These are phyloP conservation scores for Aphis craccivora DNA, from an alignment of 1,140 invertebrate genomes.

Conservation along the genomic window DNA sequence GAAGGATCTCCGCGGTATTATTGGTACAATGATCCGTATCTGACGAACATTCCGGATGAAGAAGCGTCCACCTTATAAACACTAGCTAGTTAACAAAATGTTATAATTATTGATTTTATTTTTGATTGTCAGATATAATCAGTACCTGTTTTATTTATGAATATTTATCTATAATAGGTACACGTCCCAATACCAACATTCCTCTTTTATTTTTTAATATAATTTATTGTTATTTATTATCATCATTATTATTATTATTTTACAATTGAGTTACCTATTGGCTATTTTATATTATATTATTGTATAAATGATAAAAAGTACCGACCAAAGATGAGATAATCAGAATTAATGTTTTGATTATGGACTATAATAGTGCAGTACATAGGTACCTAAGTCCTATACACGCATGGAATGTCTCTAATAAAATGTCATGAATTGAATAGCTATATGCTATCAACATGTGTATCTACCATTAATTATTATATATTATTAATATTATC, in stretches of 20 bases:
- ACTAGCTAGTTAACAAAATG: not conserved
- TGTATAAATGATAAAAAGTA: not conserved
- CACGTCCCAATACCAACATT: not conserved
- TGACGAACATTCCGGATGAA: constrained; percentile 81
- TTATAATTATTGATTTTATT: not conserved
- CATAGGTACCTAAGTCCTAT: not conserved
- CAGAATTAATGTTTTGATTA: not conserved
- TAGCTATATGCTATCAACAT: not conserved
- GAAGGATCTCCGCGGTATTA: constrained; percentile 82
- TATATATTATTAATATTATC: not conserved
- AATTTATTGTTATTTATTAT: not conserved
- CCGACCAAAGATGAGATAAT: constrained; percentile 28
- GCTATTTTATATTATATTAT: not conserved
- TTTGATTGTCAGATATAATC: not conserved
- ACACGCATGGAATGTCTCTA: not conserved
- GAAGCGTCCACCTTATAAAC: constrained; percentile 68
- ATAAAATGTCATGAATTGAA: not conserved
- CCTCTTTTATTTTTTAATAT: not conserved
- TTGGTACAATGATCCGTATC: constrained; percentile 71
- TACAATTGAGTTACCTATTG: constrained; percentile 10
- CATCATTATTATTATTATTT: not conserved
- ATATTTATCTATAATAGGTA: not conserved
- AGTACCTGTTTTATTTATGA: not conserved
- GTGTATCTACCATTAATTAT: not conserved
- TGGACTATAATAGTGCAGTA: not conserved